These are phyloP conservation scores for Macropis europaea DNA, from an alignment of 2,888 invertebrate species.

Conservation along the genomic window DNA sequence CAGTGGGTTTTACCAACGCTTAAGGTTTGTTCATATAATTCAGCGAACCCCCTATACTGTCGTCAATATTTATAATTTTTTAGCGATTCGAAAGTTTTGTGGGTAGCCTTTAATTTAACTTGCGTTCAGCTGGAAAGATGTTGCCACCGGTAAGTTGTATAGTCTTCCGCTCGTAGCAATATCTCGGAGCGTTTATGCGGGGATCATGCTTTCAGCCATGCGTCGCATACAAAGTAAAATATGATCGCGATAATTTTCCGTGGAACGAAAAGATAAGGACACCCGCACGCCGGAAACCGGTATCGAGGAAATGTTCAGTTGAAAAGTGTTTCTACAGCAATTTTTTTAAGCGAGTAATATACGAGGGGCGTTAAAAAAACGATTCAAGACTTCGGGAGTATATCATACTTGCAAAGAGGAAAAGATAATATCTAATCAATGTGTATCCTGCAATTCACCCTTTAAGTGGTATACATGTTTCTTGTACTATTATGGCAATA, in stretches of 20 bases:
- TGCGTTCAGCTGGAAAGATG: slow-evolving; percentile 11
- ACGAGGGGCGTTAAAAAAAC: too few species aligned
- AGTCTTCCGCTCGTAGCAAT: slow-evolving; percentile 13
- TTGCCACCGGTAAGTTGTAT: slow-evolving; percentile 18
- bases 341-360: too few species aligned
- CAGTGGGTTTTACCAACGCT: too few species aligned
- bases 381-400: too few species aligned
- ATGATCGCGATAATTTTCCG: slow-evolving; percentile 39
- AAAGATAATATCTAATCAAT: too few species aligned
- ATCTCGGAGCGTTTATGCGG: slow-evolving; percentile 28
- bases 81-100: background rate
- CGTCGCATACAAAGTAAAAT: slow-evolving; percentile 30
- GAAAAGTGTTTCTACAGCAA: slow-evolving; percentile 27
- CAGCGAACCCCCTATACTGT: too few species aligned
- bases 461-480: too few species aligned
- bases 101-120: slow-evolving; percentile 30
- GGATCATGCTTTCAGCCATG: slow-evolving; percentile 32
- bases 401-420: too few species aligned
- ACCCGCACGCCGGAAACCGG: background rate
- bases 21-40: too few species aligned
- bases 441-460: too few species aligned
- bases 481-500: too few species aligned
- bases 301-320: slow-evolving; percentile 27
- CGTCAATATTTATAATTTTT: slow-evolving; percentile 24
- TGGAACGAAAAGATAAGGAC: slow-evolving; percentile 17